Evolutionary conservation across 2,888 invertebrate genomes (phyloP).

Genomic region (Eulithis testata): DNA sequence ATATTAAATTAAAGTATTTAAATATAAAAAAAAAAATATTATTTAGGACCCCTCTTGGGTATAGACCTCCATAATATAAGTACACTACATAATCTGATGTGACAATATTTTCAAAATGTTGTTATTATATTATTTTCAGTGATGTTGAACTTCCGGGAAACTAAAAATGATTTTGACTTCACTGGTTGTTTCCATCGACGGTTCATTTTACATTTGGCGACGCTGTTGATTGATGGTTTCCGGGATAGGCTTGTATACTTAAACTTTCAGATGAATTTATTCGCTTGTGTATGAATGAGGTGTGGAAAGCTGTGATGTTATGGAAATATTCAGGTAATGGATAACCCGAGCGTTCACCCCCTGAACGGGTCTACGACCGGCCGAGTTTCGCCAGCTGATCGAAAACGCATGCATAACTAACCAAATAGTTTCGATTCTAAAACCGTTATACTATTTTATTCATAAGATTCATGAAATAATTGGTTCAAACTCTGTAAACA

Average conservation of each 20-base stretch:
- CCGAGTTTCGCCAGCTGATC: slow-evolving; percentile 80
- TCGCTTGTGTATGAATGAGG: slow-evolving; percentile 75
- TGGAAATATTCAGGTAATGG: slow-evolving; percentile 77
- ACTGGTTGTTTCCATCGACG: slow-evolving; percentile 36
- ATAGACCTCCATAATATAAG: no score
- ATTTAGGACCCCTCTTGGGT: no score
- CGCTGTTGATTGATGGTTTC: slow-evolving; percentile 54
- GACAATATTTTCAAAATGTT: no score
- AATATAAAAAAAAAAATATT: no score
- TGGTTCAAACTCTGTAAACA: slow-evolving; percentile 31
- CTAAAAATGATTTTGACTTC: slow-evolving; percentile 34
- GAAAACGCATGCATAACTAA: slow-evolving; percentile 57
- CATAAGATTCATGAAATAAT: slow-evolving; percentile 28
- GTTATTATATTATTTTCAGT: not conserved
- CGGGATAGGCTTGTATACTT: slow-evolving; percentile 60
- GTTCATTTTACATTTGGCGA: slow-evolving; percentile 26
- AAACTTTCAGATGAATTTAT: slow-evolving; percentile 73
- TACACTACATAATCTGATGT: no score
- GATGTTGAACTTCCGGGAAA: not conserved
- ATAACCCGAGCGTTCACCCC: slow-evolving; percentile 69
- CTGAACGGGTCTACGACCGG: slow-evolving; percentile 72
- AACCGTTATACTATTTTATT: slow-evolving; percentile 50
- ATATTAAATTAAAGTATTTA: no score
- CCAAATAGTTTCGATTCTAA: slow-evolving; percentile 54
- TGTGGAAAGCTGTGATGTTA: slow-evolving; percentile 58